Evolutionary conservation across 2,797 vertebrate species (phyloP), one percentile per base, ranked within the genome.

Genomic region (Stomatorhinus walkeri): DNA sequence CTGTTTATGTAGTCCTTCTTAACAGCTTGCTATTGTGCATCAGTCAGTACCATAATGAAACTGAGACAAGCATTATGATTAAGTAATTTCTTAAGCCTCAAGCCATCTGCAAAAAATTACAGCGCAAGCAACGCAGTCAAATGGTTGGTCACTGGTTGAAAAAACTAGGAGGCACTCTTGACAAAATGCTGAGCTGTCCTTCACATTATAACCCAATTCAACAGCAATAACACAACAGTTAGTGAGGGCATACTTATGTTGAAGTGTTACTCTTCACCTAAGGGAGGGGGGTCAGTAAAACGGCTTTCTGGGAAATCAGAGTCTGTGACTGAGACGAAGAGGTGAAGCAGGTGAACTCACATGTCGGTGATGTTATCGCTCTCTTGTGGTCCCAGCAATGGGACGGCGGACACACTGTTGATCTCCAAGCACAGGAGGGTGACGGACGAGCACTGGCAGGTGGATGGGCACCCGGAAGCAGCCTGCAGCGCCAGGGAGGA

Each of bases 291-390:
- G 28, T 59, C 51, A 32, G 16, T 9, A 16, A 52, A 56, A 56
- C 1, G 5, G 28, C 51, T 36, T 86, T 48, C 85, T 86, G 85
- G 85, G 52, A 56, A 36, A 48, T 1, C 4, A 16, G 24, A 16
- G 9, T 2, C 16, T 4, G 52, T 84, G 12, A 51, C 52, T 43
- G 10, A n/a, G 49, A 52, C 52, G 2, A 4, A 36, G 24, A 32
- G 52, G 10, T 16, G 3, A 52, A 59, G 32, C 85, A 59, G 59
- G n/a, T 46, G 43, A 90, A 96, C 96, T 96, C 93, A 96, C 96
- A 96, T 96, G 91, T 96, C 96, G 0, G 96, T 96, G 92, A 96
- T 90, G 68, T 96, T 96, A 91, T 96, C 96, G 36, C 95, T 95
- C 90, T 96, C 96, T 72, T 95, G 94, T 3, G 6, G 51, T 0